Conservation (phyloP, 1,140 invertebrate species). For the Agraylea sexmaculata region DNA sequence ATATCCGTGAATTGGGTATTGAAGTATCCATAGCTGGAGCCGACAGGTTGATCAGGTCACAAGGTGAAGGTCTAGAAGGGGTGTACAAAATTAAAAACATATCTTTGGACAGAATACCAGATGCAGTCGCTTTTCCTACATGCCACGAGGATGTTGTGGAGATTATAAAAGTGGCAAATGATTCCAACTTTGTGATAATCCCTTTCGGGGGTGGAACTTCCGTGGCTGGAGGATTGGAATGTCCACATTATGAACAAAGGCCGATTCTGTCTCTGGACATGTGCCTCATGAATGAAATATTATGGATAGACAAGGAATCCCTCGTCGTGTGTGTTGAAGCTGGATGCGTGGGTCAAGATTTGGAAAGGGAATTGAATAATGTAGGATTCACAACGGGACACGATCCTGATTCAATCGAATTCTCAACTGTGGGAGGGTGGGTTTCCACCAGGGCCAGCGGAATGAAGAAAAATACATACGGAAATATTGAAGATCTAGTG, state of each 20-base stretch:
- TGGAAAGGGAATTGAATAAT: constrained; percentile 62
- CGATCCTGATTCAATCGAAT: constrained; percentile 97
- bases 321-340: constrained; percentile 71
- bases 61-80: constrained; percentile 89
- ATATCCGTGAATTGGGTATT: background rate
- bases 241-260: constrained; percentile 67
- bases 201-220: constrained; percentile 95
- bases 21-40: constrained; percentile 63
- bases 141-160: constrained; percentile 66
- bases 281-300: constrained; percentile 86
- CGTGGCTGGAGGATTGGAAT: constrained; percentile 81
- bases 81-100: constrained; percentile 65
- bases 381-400: constrained; percentile 75
- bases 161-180: constrained; percentile 64
- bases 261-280: constrained; percentile 88
- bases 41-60: constrained; percentile 77
- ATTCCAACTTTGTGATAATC: constrained; percentile 72
- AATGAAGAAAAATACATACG: constrained; percentile 99
- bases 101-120: constrained; percentile 74
- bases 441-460: constrained; percentile 94
- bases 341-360: constrained; percentile 91
- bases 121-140: constrained; percentile 85
- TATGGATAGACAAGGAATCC: constrained; percentile 80
- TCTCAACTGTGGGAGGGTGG: constrained; percentile 95
- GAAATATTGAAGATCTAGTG: constrained; percentile 93